phyloP scores from a whole-genome alignment of 2,797 vertebrate species.

The Anguilla megastoma region DNA sequence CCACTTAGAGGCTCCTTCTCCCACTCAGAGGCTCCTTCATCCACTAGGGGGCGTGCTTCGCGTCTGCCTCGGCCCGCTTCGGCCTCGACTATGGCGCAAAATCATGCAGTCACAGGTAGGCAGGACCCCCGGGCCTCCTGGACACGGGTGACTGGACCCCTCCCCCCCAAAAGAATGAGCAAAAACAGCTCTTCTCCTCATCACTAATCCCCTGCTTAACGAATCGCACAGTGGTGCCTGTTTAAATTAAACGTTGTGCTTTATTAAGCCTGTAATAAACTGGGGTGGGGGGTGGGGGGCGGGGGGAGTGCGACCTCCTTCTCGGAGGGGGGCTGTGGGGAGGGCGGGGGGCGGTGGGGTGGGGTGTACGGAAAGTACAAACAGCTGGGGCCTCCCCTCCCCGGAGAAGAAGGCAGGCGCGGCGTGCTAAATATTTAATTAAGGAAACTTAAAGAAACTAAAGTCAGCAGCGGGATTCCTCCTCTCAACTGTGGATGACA shows the following conservation, averaged over 20 bases:
- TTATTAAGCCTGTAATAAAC: constrained; percentile 10
- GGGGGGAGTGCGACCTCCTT: background rate
- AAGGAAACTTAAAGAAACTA: background rate
- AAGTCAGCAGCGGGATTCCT: background rate
- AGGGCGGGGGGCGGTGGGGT: too few species aligned
- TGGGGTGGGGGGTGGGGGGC: too few species aligned
- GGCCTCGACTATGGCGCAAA: background rate
- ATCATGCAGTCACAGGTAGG: background rate
- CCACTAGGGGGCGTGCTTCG: background rate
- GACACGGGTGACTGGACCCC: background rate
- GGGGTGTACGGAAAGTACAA: background rate
- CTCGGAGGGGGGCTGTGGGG: too few species aligned
- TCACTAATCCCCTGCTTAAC: background rate
- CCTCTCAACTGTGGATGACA: background rate
- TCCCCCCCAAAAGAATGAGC: background rate
- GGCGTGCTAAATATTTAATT: background rate
- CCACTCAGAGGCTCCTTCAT: background rate
- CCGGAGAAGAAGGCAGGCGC: background rate
- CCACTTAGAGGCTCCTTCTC: too few species aligned
- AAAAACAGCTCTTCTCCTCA: background rate
- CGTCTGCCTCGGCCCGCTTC: background rate
- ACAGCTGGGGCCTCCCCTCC: background rate
- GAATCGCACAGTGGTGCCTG: background rate
- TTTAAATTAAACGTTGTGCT: background rate
- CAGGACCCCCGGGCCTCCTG: background rate